These are phyloP conservation scores for Axinella damicornis DNA, from an alignment of 37 sponge, comb jelly and placozoan genomes.

Conservation along the genomic window DNA sequence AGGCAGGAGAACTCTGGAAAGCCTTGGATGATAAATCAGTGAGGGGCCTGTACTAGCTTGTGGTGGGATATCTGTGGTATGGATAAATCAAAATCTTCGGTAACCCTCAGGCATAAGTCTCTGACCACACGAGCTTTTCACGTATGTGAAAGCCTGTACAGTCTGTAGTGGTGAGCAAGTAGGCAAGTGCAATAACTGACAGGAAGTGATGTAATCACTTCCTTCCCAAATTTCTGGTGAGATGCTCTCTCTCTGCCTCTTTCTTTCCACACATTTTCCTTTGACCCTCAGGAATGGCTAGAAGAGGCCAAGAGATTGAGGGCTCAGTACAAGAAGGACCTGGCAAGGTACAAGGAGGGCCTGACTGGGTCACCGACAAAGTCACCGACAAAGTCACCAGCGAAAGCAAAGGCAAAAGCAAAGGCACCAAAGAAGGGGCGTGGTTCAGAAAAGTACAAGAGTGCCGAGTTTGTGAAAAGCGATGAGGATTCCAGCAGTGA, in stretches of 20 bases:
- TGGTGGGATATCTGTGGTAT: background rate
- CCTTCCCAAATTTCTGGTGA: no score
- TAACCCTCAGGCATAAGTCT: background rate
- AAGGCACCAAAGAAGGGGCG: background rate
- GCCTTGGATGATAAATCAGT: constrained; percentile 74
- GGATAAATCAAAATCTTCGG: background rate
- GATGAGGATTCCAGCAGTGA: constrained; percentile 21
- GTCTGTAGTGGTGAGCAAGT: no score
- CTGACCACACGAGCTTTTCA: no score
- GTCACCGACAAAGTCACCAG: background rate
- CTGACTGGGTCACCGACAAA: background rate
- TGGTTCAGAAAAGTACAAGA: constrained; percentile 5
- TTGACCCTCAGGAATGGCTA: constrained; percentile 66
- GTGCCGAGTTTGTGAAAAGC: constrained; percentile 15
- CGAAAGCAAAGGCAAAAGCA: background rate
- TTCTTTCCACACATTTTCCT: background rate
- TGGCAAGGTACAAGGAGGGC: constrained; percentile 72
- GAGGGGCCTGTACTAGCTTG: background rate
- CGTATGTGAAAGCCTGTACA: no score
- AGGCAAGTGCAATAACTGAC: no score
- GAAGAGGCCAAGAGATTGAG: constrained; percentile 56
- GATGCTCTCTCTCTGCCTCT: background rate
- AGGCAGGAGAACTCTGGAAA: constrained; percentile 92
- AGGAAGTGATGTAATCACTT: background rate
- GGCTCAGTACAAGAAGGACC: constrained; percentile 55